Conservation (phyloP, 2,113 vertebrate species). For the Clarias gariepinus region DNA sequence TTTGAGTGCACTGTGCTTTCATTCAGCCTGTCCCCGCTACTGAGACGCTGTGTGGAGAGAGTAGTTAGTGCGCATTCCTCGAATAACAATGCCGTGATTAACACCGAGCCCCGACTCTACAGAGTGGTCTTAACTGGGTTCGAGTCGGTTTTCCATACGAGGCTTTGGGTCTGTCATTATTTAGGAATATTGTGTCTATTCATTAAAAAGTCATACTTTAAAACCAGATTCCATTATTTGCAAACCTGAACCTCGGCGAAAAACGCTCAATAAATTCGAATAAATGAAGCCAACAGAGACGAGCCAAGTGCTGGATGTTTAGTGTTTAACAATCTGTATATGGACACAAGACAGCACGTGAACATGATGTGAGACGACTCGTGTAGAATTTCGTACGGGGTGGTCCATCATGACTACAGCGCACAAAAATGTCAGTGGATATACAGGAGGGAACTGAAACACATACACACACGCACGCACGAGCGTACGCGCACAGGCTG, state of each 20-base stretch:
- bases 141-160: neutral
- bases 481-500: conserved; percentile 44
- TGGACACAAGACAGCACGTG: conserved; percentile 31
- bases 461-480: conserved; percentile 38
- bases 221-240: neutral
- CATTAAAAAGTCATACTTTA: neutral
- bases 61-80: conserved; percentile 16
- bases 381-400: conserved; percentile 63
- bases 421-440: conserved; percentile 69
- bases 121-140: neutral
- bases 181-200: neutral
- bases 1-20: conserved; percentile 22
- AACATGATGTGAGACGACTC: conserved; percentile 54
- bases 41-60: conserved; percentile 7
- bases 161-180: neutral
- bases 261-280: neutral
- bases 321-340: neutral
- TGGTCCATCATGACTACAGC: conserved; percentile 68
- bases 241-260: neutral
- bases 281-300: neutral
- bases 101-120: neutral
- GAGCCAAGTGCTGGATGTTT: neutral
- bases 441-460: conserved; percentile 52
- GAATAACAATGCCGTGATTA: conserved; percentile 33
- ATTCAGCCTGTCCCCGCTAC: neutral